Base-by-base conservation (phyloP, 2,797 vertebrate genomes). In the Artibeus jamaicensis region DNA sequence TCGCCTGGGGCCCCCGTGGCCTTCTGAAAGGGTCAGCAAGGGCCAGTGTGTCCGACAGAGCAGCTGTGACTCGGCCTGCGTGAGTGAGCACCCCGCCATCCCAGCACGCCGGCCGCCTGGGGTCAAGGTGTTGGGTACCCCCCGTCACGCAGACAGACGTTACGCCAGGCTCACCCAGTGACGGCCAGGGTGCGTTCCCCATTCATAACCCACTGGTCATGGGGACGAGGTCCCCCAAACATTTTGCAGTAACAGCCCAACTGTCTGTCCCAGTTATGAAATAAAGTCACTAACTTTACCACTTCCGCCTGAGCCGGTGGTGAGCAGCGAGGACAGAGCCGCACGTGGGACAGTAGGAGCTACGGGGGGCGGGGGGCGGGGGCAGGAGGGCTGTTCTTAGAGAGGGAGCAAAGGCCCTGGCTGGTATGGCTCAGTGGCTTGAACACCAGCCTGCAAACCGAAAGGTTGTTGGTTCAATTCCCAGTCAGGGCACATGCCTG, bases 111-210 rank as follows among this genome's bases (percentile, higher is more conserved):
- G 5, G 19, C 48, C 0, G 6, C 62, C 32, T 6, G 1, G 4
- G 14, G 10, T 32, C 1, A 1, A 34, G 0, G 9, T 11, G 68
- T 34, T 21, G 3, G 19, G 22, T n/a, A 48, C 34, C 26, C 3
- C 3, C 26, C 32, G 37, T 34, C 26, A 42, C 2, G 1, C 50
- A 53, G 42, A 22, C 0, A 0, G 0, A 12, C 6, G n/a, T 5
- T 57, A 12, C 0, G 2, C 16, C 15, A 18, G 46, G 53, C 44
- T 70, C 78, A 3, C 53, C 12, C 16, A 3, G 24, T 5, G 22
- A 26, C 21, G 6, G 1, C 48, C 1, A 18, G 57, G 55, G 18
- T 79, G 34, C 39, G 1, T 4, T 59, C 24, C 55, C 24, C 15
- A 10, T 15, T 29, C 24, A 73, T 21, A 37, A 37, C 34, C 71